Evolutionary conservation across 2,797 vertebrate genomes (phyloP), one percentile per base, ranked within the genome.

Genomic region (Microcaecilia unicolor): DNA sequence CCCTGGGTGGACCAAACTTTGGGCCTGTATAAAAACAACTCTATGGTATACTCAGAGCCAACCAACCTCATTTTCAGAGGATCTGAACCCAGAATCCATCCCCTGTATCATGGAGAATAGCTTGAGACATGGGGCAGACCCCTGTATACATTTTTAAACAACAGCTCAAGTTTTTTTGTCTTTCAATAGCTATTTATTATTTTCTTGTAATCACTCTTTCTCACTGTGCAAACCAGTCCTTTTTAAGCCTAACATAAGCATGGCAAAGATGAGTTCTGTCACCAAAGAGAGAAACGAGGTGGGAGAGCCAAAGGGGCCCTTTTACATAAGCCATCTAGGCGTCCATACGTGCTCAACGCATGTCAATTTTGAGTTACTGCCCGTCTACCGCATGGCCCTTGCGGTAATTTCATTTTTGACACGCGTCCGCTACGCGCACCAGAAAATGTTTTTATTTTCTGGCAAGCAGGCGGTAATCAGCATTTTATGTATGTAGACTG

Each of bases 101-200:
- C 18, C 5, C 22, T 28, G 40, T 40, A 13, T 7, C 29, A 34
- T 26, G 6, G 15, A 39, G 10, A 35, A 29, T 42, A 4, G 13
- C 4, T 10, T 1, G 14, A 51, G 48, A 13, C 28, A n/a, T 6
- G 40, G 31, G 44, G n/a, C 17, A 27, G 18, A 26, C 29, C 11
- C 38, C 47, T 12, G 26, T 15, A n/a, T 31, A 34, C 51, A 64
- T 36, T 50, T 34, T 11, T 41, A 31, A 17, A 42, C n/a, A n/a
- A n/a, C n/a, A n/a, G 48, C 41, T 18, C 9, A 10, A 5, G 10
- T 41, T 51, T 25, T 10, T 3, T 21, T 34, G 5, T 13, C 4
- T 21, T 18, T 21, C 18, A 28, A 10, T 24, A 26, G 41, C 23
- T 6, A 17, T 7, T 39, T 9, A 48, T 16, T 28, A 9, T 22